These are phyloP conservation scores for Pimpla rufipes DNA, from an alignment of 2,888 invertebrate species.

Conservation along the genomic window DNA sequence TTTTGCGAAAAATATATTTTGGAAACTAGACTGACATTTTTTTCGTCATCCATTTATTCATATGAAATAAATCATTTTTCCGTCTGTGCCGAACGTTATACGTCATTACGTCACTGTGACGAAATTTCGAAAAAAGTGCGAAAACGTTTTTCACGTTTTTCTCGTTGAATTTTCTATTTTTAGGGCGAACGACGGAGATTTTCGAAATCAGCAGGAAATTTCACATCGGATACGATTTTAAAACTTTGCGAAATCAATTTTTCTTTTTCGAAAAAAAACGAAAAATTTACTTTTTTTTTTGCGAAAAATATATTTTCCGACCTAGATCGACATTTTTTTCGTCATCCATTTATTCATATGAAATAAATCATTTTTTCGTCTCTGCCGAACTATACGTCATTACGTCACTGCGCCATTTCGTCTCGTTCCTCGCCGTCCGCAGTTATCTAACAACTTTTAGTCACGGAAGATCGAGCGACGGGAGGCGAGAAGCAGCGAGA, in stretches of 20 bases:
- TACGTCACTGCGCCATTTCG: background rate
- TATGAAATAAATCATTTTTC: background rate
- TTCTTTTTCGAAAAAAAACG: background rate
- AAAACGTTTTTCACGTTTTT: too few relatives aligned
- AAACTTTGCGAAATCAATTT: background rate
- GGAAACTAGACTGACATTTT: background rate
- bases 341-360: background rate
- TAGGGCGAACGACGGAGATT: too few relatives aligned
- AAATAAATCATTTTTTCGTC: background rate
- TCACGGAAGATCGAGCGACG: conserved; percentile 27
- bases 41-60: too few relatives aligned
- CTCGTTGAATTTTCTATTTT: too few relatives aligned
- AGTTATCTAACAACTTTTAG: conserved; percentile 15
- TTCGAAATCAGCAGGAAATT: too few relatives aligned
- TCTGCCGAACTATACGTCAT: background rate
- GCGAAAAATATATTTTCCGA: background rate
- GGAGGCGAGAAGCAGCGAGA: conserved; percentile 8
- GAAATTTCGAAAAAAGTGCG: too few relatives aligned
- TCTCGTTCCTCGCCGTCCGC: background rate
- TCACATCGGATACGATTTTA: too few relatives aligned
- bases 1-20: background rate
- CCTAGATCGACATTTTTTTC: background rate
- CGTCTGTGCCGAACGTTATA: background rate
- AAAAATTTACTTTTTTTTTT: background rate
- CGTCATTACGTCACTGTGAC: background rate